A percentile compares a stretch with the other conserved stretches of the same genome.
These are phyloP conservation scores for Hydrotaea diabolus DNA, from an alignment of 2,888 invertebrate species.

Conservation along the genomic window DNA sequence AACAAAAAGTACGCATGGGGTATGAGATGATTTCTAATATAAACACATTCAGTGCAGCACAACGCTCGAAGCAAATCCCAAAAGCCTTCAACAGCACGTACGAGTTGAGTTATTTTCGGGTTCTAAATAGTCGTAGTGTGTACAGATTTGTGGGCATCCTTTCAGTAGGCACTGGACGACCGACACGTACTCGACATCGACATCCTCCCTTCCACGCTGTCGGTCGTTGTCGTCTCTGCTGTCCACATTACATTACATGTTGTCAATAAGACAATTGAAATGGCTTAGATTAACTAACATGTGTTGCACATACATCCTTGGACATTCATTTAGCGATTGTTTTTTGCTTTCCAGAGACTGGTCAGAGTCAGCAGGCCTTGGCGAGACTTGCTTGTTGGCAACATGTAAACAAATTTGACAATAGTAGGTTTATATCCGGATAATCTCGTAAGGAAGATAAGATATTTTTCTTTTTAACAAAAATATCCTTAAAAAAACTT, in stretches of 20 bases:
- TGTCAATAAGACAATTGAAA: slow-evolving; percentile 52
- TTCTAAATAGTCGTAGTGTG: not conserved
- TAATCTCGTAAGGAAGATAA: slow-evolving; percentile 28
- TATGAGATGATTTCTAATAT: slow-evolving; percentile 36
- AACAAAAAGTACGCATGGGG: slow-evolving; percentile 11
- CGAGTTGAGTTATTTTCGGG: not conserved
- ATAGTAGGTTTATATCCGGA: slow-evolving; percentile 13
- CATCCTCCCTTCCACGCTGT: too few species aligned
- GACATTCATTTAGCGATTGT: too few species aligned
- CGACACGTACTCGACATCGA: slow-evolving; percentile 42
- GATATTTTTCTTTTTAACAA: too few species aligned
- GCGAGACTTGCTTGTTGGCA: not conserved
- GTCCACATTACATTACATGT: not conserved
- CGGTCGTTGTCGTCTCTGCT: not conserved
- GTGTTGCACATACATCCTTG: slow-evolving; percentile 51
- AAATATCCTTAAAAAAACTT: not conserved
- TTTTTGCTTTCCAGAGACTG: not conserved
- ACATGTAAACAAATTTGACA: slow-evolving; percentile 14
- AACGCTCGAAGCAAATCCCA: slow-evolving; percentile 40
- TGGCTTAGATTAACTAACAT: slow-evolving; percentile 54
- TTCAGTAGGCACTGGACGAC: slow-evolving; percentile 29
- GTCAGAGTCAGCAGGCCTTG: slow-evolving; percentile 2
- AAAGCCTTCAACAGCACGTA: slow-evolving; percentile 46
- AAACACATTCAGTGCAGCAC: slow-evolving; percentile 28
- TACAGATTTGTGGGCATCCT: slow-evolving; percentile 8